phyloP scores from a whole-genome alignment of 2,113 vertebrate genomes.

The Prietella phreatophila region DNA sequence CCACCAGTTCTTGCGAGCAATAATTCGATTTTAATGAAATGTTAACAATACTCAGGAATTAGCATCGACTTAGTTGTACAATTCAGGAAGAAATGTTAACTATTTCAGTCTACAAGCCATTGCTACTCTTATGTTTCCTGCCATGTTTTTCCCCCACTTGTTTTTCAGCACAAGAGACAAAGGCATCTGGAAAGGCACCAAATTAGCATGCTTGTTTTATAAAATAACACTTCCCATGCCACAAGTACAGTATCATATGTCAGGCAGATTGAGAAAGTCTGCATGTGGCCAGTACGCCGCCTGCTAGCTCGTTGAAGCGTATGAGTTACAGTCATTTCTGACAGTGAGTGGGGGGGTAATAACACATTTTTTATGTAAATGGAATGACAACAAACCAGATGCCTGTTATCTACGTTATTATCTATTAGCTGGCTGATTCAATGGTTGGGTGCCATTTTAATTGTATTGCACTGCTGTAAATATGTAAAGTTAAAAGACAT shows the following conservation, averaged over 20 bases:
- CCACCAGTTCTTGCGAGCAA: background rate
- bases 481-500: background rate
- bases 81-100: background rate
- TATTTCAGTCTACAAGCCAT: background rate
- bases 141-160: constrained; percentile 4
- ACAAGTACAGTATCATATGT: constrained; percentile 44
- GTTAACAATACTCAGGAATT: background rate
- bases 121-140: background rate
- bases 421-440: background rate
- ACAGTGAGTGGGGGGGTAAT: constrained; percentile 27
- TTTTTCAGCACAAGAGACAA: constrained; percentile 20
- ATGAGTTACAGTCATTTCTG: constrained; percentile 22
- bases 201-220: constrained; percentile 39
- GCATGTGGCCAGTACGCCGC: constrained; percentile 20
- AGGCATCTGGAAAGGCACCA: constrained; percentile 29
- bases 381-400: constrained; percentile 8
- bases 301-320: constrained; percentile 24
- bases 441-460: background rate
- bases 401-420: constrained; percentile 6
- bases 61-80: background rate
- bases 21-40: background rate
- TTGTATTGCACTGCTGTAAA: background rate
- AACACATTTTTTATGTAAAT: constrained; percentile 36
- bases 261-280: constrained; percentile 41
- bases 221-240: constrained; percentile 28